Evolutionary conservation across 2,888 invertebrate genomes (phyloP).

Genomic region (Campoplex capitator): DNA sequence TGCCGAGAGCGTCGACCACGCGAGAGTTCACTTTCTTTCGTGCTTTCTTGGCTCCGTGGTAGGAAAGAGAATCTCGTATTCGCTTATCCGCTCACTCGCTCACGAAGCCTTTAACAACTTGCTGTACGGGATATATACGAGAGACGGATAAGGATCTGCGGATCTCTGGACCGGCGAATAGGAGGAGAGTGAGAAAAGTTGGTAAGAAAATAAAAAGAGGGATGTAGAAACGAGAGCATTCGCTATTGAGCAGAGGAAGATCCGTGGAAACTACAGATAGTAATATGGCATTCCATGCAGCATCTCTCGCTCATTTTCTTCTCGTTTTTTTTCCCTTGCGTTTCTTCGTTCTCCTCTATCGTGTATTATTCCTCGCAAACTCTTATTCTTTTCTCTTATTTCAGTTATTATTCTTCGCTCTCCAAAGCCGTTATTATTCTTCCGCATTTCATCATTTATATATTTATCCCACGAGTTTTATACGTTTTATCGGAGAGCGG

Average conservation of each 20-base stretch:
- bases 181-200: neutral
- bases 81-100: conserved; percentile 30
- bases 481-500: neutral
- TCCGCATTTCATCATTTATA: conserved; percentile 40
- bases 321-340: neutral
- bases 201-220: neutral
- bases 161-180: conserved; percentile 37
- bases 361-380: neutral
- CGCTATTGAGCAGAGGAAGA: conserved; percentile 45
- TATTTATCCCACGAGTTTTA: conserved; percentile 9
- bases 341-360: neutral
- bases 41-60: conserved; percentile 3
- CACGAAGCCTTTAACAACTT: conserved; percentile 57
- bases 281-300: conserved; percentile 35
- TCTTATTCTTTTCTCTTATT: neutral
- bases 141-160: conserved; percentile 64
- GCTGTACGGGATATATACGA: conserved; percentile 49
- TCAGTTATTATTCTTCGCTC: neutral
- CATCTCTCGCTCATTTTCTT: conserved; percentile 40
- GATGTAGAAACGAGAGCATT: conserved; percentile 40
- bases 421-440: conserved; percentile 22
- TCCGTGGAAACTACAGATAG: conserved; percentile 46
- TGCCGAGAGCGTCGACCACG: conserved; percentile 65
- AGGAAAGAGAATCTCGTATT: conserved; percentile 45
- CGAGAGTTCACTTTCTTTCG: conserved; percentile 66